Conservation (phyloP, 2,113 vertebrate genomes). For the Hemibates koningsi region DNA sequence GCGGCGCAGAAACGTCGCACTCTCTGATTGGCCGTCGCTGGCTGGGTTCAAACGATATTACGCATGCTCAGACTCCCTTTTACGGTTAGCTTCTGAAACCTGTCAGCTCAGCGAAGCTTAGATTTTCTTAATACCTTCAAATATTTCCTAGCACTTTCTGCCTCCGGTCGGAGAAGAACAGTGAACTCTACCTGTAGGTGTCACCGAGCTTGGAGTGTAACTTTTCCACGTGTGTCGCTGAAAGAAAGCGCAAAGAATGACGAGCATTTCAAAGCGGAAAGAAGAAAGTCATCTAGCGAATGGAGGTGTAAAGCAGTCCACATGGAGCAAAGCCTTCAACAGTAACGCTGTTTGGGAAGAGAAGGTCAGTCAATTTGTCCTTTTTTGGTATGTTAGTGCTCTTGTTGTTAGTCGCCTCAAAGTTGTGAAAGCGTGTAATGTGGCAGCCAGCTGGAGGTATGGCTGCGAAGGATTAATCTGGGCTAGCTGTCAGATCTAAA, state of each 20-base stretch:
- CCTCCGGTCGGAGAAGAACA: neutral
- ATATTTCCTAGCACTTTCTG: neutral
- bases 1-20: constrained; percentile 62
- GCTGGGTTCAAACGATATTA: constrained; percentile 42
- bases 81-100: constrained; percentile 26
- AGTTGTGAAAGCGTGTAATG: neutral
- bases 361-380: constrained; percentile 57
- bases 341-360: constrained; percentile 74
- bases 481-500: neutral
- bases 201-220: neutral
- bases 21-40: constrained; percentile 56
- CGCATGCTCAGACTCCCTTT: constrained; percentile 47
- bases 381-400: neutral
- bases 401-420: neutral
- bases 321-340: constrained; percentile 75
- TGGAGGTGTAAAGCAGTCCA: constrained; percentile 72
- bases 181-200: neutral
- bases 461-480: constrained; percentile 33
- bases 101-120: constrained; percentile 58
- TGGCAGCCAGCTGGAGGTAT: neutral
- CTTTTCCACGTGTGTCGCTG: neutral
- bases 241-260: constrained; percentile 58
- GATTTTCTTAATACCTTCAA: neutral
- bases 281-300: constrained; percentile 71
- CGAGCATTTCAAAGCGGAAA: constrained; percentile 70